Conservation (phyloP, 2,888 invertebrate species). For the Cetonia aurata region DNA sequence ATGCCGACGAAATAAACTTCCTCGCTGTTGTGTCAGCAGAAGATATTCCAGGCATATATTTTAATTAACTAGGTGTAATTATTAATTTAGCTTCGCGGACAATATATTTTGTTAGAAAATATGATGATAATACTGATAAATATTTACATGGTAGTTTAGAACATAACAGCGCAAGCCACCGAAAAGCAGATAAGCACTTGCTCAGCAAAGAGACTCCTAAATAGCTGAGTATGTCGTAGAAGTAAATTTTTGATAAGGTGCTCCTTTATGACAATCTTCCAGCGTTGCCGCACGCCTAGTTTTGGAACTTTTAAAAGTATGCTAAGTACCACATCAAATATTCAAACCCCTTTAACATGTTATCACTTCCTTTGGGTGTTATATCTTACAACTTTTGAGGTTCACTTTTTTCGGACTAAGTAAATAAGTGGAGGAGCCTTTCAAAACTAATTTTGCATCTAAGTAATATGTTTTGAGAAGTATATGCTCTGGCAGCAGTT, state of each 20-base stretch:
- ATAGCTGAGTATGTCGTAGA: slow-evolving; percentile 26
- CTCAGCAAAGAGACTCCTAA: slow-evolving; percentile 29
- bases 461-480: no score
- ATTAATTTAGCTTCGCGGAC: neutral
- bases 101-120: no score
- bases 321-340: slow-evolving; percentile 8
- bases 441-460: no score
- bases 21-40: no score
- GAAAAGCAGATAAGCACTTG: slow-evolving; percentile 28
- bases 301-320: slow-evolving; percentile 13
- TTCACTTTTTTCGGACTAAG: no score
- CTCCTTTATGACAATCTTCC: slow-evolving; percentile 25
- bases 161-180: neutral
- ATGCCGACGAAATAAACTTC: no score
- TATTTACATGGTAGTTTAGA: neutral
- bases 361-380: neutral
- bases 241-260: slow-evolving; percentile 38
- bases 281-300: slow-evolving; percentile 9
- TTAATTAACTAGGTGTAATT: no score
- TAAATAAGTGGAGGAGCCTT: no score
- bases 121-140: no score
- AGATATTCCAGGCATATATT: no score
- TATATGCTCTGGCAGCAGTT: no score
- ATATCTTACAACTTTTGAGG: neutral
- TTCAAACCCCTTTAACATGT: slow-evolving; percentile 9